Evolutionary conservation across 53 echinoderm and acorn worm species (phyloP).

Genomic region (Henricia sp.): DNA sequence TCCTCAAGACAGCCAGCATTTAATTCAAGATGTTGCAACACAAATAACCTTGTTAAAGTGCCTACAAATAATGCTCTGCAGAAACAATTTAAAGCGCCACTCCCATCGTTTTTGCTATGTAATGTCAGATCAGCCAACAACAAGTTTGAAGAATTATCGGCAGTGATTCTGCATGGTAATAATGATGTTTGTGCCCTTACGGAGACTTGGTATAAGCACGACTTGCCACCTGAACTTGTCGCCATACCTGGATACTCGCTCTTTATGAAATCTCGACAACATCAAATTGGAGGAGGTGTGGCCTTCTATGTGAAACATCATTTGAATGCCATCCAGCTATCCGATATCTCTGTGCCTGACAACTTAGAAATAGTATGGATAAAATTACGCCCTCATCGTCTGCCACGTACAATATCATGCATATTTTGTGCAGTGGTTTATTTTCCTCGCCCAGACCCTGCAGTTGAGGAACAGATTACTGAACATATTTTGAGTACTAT

Average conservation of each 20-base stretch:
- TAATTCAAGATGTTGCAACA: too few relatives aligned
- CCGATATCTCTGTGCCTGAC: background rate
- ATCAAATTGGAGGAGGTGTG: slow-evolving; percentile 23
- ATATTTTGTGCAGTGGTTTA: slow-evolving; percentile 43
- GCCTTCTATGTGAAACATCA: slow-evolving; percentile 18
- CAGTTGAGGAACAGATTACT: background rate
- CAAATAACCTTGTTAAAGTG: too few relatives aligned
- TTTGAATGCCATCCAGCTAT: background rate
- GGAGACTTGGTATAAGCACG: slow-evolving; percentile 35
- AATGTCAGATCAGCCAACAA: slow-evolving; percentile 29
- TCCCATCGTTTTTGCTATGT: slow-evolving; percentile 11
- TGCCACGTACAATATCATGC: slow-evolving; percentile 28
- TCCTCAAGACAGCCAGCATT: too few relatives aligned
- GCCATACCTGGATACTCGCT: slow-evolving; percentile 15
- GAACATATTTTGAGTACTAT: slow-evolving; percentile 5
- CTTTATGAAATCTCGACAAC: slow-evolving; percentile 29
- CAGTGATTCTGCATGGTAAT: background rate
- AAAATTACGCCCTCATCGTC: slow-evolving; percentile 17
- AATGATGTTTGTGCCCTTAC: slow-evolving; percentile 22
- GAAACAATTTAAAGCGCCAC: background rate
- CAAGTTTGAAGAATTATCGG: slow-evolving; percentile 15
- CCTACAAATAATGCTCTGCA: too few relatives aligned
- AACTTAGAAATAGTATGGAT: slow-evolving; percentile 33
- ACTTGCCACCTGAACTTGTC: slow-evolving; percentile 5
- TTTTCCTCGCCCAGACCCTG: slow-evolving; percentile 24